Conservation (phyloP, 53 echinoderm and acorn worm species). For the Temnopleurus reevesii region DNA sequence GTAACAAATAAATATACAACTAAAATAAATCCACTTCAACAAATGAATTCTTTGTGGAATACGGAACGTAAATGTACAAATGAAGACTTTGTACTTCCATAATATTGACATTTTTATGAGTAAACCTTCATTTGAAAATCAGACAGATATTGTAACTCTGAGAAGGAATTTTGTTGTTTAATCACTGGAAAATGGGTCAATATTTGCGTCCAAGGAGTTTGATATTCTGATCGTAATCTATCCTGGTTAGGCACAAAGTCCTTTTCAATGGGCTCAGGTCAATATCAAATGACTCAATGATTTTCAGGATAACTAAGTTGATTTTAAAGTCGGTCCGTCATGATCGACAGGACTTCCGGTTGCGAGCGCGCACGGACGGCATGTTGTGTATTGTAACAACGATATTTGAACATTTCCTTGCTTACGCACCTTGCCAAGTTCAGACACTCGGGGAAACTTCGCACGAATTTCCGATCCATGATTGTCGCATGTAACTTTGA, state of each 20-base stretch:
- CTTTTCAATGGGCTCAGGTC: too few relatives aligned
- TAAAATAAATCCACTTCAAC: not conserved
- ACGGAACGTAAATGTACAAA: not conserved
- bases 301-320: too few relatives aligned
- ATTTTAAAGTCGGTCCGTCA: too few relatives aligned
- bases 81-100: not conserved
- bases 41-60: not conserved
- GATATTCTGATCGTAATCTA: not conserved
- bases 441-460: too few relatives aligned
- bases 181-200: constrained; percentile 22
- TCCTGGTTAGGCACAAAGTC: not conserved
- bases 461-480: too few relatives aligned
- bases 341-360: too few relatives aligned
- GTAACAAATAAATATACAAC: not conserved
- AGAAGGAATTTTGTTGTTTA: not conserved
- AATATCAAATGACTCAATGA: too few relatives aligned
- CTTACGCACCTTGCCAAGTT: too few relatives aligned
- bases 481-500: too few relatives aligned
- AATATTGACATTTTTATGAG: not conserved
- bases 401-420: too few relatives aligned
- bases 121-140: not conserved
- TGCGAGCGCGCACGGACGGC: too few relatives aligned
- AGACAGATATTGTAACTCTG: not conserved
- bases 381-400: too few relatives aligned
- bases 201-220: not conserved